These are phyloP conservation scores for Caenorhabditis briggsae DNA, from an alignment of 1,140 invertebrate genomes.

Conservation along the genomic window DNA sequence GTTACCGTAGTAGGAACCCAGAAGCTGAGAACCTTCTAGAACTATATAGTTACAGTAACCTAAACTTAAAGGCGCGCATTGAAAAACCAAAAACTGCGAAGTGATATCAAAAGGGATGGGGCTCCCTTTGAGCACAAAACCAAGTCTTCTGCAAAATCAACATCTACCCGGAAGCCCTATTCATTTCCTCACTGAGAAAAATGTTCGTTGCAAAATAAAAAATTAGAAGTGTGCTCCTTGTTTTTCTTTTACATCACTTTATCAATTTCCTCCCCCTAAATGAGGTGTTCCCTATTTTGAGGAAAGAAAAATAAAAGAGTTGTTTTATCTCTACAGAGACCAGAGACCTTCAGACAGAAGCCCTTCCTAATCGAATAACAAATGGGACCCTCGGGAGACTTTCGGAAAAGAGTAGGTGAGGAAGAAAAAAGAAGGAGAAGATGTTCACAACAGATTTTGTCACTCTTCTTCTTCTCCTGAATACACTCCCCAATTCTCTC, in stretches of 20 bases:
- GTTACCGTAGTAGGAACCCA: no score
- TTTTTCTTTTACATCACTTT: background rate
- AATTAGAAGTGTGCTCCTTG: background rate
- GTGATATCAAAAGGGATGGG: background rate
- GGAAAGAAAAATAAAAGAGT: background rate
- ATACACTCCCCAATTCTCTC: background rate
- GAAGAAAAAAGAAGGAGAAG: background rate
- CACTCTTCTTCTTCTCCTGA: conserved; percentile 3
- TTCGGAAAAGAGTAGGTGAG: background rate
- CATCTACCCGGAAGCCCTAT: conserved; percentile 9
- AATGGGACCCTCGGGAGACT: conserved; percentile 18
- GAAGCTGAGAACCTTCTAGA: no score
- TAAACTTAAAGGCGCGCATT: no score
- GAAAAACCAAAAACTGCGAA: background rate
- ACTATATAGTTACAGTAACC: no score
- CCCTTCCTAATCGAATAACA: conserved; percentile 29
- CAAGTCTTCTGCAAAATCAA: background rate
- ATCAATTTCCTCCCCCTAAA: background rate
- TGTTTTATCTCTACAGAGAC: background rate
- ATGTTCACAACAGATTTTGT: conserved; percentile 43
- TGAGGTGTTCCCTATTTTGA: background rate
- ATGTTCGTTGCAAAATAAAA: background rate
- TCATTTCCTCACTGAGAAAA: background rate
- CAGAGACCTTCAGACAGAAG: conserved; percentile 11
- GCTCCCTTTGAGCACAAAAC: conserved; percentile 7